These are phyloP conservation scores for Muscicapa comitata DNA, from an alignment of 2,797 vertebrate genomes.

Conservation along the genomic window DNA sequence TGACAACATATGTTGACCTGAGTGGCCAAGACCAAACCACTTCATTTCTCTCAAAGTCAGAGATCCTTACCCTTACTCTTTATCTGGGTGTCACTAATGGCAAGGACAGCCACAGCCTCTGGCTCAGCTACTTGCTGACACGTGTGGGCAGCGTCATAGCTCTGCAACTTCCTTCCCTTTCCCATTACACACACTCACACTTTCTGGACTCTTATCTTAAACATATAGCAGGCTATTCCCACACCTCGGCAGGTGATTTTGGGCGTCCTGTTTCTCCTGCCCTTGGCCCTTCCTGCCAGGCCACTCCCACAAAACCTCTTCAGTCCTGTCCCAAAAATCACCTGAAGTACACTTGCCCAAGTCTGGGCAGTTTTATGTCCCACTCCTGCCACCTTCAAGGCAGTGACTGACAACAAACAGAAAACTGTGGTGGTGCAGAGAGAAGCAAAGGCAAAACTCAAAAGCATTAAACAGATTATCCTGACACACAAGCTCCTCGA, in stretches of 20 bases:
- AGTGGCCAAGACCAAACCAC: neutral
- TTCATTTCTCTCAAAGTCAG: neutral
- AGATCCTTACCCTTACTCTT: neutral
- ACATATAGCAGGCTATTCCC: fast-evolving
- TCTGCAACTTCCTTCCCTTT: neutral
- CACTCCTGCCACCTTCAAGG: neutral
- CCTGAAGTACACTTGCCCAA: neutral
- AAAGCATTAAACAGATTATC: neutral
- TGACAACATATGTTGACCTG: fast-evolving
- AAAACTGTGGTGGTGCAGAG: neutral
- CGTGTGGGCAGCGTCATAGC: fast-evolving
- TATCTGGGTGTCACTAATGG: neutral
- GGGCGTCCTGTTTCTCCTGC: neutral
- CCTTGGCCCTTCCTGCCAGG: neutral
- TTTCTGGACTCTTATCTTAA: neutral
- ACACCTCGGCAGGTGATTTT: neutral
- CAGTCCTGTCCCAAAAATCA: neutral
- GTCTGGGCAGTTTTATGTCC: neutral
- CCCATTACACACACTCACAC: neutral
- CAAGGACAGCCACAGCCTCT: neutral
- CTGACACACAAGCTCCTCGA: neutral
- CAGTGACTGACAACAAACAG: neutral
- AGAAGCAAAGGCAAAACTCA: neutral
- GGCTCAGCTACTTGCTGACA: neutral
- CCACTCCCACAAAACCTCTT: neutral